Percentiles rank a stretch among this genome's conserved stretches.
Evolutionary conservation across 2,888 invertebrate genomes (phyloP).

Genomic region (Sericinus montela): DNA sequence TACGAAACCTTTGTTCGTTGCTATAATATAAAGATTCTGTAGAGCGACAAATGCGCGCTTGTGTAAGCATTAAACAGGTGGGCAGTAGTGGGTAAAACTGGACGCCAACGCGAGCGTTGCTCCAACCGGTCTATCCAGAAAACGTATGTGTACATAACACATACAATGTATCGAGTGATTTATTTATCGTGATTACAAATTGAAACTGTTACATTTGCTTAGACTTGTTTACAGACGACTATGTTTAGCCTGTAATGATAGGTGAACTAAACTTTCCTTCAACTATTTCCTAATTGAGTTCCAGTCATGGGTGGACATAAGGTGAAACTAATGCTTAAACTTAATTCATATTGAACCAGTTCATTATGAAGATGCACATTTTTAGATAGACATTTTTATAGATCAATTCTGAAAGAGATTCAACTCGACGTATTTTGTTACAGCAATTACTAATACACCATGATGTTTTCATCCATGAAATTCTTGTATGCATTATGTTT

Average conservation of each 20-base stretch:
- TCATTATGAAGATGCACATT: too few species aligned
- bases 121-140: conserved; percentile 3
- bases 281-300: conserved; percentile 6
- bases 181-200: neutral
- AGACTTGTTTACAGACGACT: too few species aligned
- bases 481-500: too few species aligned
- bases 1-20: conserved; percentile 16
- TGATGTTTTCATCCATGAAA: too few species aligned
- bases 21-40: conserved; percentile 3
- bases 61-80: conserved; percentile 15
- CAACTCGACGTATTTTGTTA: too few species aligned
- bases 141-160: neutral
- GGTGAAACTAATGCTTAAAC: conserved; percentile 8
- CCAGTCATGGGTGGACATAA: neutral
- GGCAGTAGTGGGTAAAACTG: neutral
- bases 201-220: neutral
- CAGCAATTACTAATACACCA: too few species aligned
- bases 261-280: conserved; percentile 27
- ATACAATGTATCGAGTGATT: neutral
- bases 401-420: too few species aligned
- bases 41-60: conserved; percentile 9
- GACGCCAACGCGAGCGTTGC: neutral
- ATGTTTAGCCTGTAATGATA: conserved; percentile 29
- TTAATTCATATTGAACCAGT: too few species aligned
- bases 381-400: too few species aligned